Base-by-base conservation (phyloP, 1,140 invertebrate species). In the Trichomalopsis sarcophagae region DNA sequence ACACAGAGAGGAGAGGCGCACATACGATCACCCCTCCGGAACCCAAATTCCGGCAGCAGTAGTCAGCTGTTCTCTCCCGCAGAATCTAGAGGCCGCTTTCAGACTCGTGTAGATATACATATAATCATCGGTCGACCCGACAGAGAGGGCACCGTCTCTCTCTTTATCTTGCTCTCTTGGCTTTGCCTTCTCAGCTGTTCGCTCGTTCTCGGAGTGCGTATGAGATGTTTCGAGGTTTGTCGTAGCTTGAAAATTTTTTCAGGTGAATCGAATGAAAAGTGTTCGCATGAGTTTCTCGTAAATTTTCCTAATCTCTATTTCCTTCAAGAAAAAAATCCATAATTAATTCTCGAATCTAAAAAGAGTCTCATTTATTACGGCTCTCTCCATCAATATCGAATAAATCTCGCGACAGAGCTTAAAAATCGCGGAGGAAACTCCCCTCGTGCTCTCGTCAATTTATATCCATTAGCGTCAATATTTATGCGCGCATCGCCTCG, bases 11-110 rank as follows among this genome's bases (percentile, higher is more conserved):
- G 10, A 14, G 50, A 55, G 44, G 71, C 74, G 47, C 78, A 83
- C 74, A 36, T 36, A 73, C 27, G 77, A 89, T 90, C 90, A 91
- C 90, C 92, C 92, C 91, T 92, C 91, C 88, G 91, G 89, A 91
- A 91, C 90, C 89, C 89, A 88, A 91, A 93, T 93, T 93, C 92
- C 91, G 91, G 90, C 91, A 92, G 75, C 40, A 17, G 84, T 36
- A 81, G 91, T 92, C 92, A 93, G 92, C 92, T 93, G 92, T 93
- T 93, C 89, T 21, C 89, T 89, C 86, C 88, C 89, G 86, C 82
- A 84, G 82, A 84, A 79, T 79, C 50, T 50, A 30, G 23, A 71
- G 27, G 47, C n/a, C 50, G 36, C 33, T 73, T 86, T 81, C 74
- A 69, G n/a, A 79, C 85, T 66, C 82, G 81, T 69, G 84, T 74